These are phyloP conservation scores for Hystrix cristata DNA, from an alignment of 2,113 vertebrate genomes.

Conservation along the genomic window DNA sequence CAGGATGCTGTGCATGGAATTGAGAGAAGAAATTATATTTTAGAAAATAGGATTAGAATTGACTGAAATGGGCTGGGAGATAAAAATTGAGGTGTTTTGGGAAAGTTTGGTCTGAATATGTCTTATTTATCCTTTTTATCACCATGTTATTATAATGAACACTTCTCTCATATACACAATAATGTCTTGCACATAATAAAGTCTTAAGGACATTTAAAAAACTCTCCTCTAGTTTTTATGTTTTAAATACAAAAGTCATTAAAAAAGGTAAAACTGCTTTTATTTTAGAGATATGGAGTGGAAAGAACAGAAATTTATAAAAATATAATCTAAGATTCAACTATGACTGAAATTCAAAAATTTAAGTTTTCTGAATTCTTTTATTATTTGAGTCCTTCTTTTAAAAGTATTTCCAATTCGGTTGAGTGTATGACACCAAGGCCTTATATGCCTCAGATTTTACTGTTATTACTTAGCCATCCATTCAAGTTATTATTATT, in stretches of 20 bases:
- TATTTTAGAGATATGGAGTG: not conserved
- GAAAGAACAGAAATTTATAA: slow-evolving; percentile 51
- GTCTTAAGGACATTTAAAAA: not conserved
- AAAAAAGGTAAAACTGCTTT: not conserved
- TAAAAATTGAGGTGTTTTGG: not conserved
- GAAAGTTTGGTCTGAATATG: not conserved
- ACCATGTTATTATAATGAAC: not conserved
- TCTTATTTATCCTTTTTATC: not conserved
- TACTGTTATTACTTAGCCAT: not conserved
- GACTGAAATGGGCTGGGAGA: not conserved
- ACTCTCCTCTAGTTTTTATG: not conserved
- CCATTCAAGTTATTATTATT: not conserved
- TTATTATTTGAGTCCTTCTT: not conserved
- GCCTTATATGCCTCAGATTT: not conserved
- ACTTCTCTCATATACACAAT: not conserved
- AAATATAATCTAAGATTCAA: not conserved
- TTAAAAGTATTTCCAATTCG: not conserved
- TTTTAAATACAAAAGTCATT: not conserved
- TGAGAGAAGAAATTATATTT: not conserved
- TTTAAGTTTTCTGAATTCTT: not conserved
- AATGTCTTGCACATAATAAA: not conserved
- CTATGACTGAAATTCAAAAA: not conserved
- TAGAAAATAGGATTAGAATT: not conserved
- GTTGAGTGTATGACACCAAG: not conserved
- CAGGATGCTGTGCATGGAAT: not conserved